Base-by-base conservation (phyloP, 2,113 vertebrate species). In the Cephalopterus ornatus region DNA sequence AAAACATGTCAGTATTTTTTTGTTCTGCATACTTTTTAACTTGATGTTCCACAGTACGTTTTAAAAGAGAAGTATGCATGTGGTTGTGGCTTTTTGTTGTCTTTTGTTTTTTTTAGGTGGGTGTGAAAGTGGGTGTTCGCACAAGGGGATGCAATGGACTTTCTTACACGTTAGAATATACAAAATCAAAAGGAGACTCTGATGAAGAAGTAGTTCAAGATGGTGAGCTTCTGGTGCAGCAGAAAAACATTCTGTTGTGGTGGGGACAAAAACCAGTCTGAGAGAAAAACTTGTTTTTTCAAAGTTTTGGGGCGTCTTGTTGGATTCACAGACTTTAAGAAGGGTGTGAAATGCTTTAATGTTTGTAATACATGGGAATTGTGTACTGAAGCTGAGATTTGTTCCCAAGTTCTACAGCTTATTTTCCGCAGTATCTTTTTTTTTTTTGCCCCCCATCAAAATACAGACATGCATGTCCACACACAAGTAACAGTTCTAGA, bases 121-220 rank as follows among this genome's bases (percentile, higher is more conserved):
- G 99, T 35, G 97, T 99, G 75, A 99, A 99, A 97, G 99, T 99
- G 27, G 99, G 99, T 11, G 99, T 99, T 62, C 98, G 99, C 94
- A 99, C 99, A 46, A 98, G 99, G 76, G 99, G 99, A 78, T 99
- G 99, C 97, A 99, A 99, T 91, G 99, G 99, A 35, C 98, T 99
- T 84, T 99, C 99, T 30, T 99, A 99, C 75, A 99, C 99, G 5
- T 97, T 99, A 88, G 98, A 99, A 92, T 99, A 99, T 76, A 98
- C 99, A 30, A 99, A 99, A 94, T 98, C 98, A 1, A 99, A 98
- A 96, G 98, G 98, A 89, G 98, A 98, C 74, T 99, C 99, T 56
- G 99, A 99, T 82, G 99, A 99, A 98, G 99, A 99, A 95, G 99
- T 99, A 52, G 56, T 99, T 85, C 99, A 99, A 95, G 99, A 99